Evolutionary conservation across 2,113 vertebrate species (phyloP), one percentile per base, ranked within the genome.

Genomic region (Ancistrus triradiatus): DNA sequence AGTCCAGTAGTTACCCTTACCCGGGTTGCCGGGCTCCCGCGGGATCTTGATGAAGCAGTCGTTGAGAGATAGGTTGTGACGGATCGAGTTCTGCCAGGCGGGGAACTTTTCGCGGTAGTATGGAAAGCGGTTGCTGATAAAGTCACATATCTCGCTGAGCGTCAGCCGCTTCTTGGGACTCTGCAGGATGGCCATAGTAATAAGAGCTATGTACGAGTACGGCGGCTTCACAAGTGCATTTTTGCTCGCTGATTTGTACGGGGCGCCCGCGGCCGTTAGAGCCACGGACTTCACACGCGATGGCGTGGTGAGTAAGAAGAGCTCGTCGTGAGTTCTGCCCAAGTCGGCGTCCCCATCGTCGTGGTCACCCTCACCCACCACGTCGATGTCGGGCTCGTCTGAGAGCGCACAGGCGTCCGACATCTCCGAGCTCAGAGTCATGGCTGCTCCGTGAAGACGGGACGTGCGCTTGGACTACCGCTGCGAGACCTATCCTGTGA

Each of bases 381-480:
- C 94, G 68, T 96, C 93, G 72, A 96, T 95, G 83, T 95, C 92
- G 65, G 92, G 92, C 81, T 96, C 94, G 77, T 95, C 93, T 60
- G 92, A 93, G 56, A 93, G 87, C 80, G 88, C 87, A 68, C 90
- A 91, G 82, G 92, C 91, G 83, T 93, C 92, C 85, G 91, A 93
- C 92, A 95, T 96, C 83, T 91, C 93, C 63, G 93, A 85, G 88
- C 92, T 95, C 76, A 95, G 85, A 90, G 94, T 96, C 94, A 96
- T 96, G 75, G 90, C 86, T 82, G 3, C 38, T 77, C 49, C 76
- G 24, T 17, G 22, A 7, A 17, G 37, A 17, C n/a, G 10, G 51
- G 74, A 64, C 61, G 74, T 70, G 80, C 76, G 78, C 73, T 78
- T 83, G 81, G 48, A 19, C 63, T 50, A 48, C 44, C 37, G 57